Evolutionary conservation across 1,140 invertebrate species (phyloP), one percentile per base, ranked within the genome.

Genomic region (Trachymyrmex cornetzi): DNA sequence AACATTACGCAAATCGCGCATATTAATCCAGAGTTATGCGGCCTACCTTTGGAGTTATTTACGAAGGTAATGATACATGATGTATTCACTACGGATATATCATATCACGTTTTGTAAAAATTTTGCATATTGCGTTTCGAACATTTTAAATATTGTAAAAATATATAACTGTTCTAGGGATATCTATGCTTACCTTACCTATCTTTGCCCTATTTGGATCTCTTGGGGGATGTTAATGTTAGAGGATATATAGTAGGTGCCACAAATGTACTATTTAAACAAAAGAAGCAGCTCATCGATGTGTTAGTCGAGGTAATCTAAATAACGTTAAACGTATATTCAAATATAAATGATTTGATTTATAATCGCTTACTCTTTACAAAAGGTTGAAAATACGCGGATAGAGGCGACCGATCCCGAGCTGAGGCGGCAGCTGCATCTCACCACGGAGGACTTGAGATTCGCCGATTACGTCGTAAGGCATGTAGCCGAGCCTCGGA

Each of bases 221-320:
- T 99, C 63, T 95, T 99, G 38, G 97, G 97, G 80, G 98, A 99
- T 94, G 96, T 97, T 2, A 98, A 98, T 92, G 98, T 99, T 9
- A 96, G 98, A 87, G 98, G 98, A 67, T 99, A 99, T 95, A 96
- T 99, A 55, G 98, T 99, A 87, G 99, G 99, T 69, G 99, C 99
- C 11, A 99, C 99, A 55, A 99, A 99, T 96, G 97, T 99, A 22
- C 95, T 99, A 9, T 99, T 99, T 93, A 99, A 99, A 94, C 99
- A 99, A 92, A 99, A 99, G 93, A 97, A 97, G 85, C 98, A 99
- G 92, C 94, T 99, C 6, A 98, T 98, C 91, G 99, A 99, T 96
- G 97, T 99, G 48, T 95, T 99, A 72, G 96, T 99, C 14, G 99
- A 99, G 95, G 97, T 99, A 93, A 95, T 50, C 14, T 69, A 92